phyloP scores from a whole-genome alignment of 2,888 invertebrate genomes.

The Philaethria dido region DNA sequence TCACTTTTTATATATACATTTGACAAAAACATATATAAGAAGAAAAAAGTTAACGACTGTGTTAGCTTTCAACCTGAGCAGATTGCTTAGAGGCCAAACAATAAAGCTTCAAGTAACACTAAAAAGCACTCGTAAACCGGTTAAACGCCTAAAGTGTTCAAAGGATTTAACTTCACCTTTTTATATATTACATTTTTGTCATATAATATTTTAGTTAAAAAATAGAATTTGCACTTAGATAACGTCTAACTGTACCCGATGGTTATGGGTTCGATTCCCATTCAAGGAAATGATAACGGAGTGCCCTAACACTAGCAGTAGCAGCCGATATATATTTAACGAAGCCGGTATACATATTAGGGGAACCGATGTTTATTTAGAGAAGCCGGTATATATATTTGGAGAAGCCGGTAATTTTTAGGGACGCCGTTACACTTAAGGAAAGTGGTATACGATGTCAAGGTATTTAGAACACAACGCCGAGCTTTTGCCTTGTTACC shows the following conservation, averaged over 20 bases:
- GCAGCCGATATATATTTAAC: no score
- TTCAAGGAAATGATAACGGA: no score
- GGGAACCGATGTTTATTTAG: no score
- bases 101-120: conserved; percentile 27
- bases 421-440: no score
- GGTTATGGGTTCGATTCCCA: no score
- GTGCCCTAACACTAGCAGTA: no score
- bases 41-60: conserved; percentile 15
- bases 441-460: no score
- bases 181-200: conserved; percentile 6
- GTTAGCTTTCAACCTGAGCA: conserved; percentile 21
- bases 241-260: not conserved
- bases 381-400: no score
- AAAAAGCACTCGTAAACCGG: conserved; percentile 27
- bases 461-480: no score
- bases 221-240: not conserved
- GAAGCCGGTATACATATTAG: no score
- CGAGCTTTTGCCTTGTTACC: no score
- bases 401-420: no score
- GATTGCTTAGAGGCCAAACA: conserved; percentile 20
- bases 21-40: conserved; percentile 9
- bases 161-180: conserved; percentile 7
- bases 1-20: not conserved
- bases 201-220: not conserved
- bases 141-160: conserved; percentile 23